phyloP scores from a whole-genome alignment of 2,888 invertebrate species.

The Drosophila mercatorum region DNA sequence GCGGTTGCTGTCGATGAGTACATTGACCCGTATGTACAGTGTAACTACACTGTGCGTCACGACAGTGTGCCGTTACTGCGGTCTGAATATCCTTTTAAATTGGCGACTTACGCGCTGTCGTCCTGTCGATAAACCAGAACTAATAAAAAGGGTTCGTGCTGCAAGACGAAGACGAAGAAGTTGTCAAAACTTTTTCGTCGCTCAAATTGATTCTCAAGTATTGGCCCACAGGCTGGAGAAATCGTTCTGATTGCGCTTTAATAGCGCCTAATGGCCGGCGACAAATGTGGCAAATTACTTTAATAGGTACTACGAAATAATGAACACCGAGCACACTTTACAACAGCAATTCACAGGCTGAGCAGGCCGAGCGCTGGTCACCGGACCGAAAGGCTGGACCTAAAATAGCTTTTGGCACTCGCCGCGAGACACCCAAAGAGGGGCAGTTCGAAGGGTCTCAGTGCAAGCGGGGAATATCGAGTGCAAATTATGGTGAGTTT shows the following conservation, averaged over 20 bases:
- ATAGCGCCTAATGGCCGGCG: constrained; percentile 75
- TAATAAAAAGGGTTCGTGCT: constrained; percentile 67
- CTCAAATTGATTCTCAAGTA: constrained; percentile 66
- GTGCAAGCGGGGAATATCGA: constrained; percentile 3
- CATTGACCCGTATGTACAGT: constrained; percentile 51
- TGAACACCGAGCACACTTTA: constrained; percentile 60
- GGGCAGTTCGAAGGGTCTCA: background rate
- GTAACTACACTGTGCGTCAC: constrained; percentile 28
- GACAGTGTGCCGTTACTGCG: constrained; percentile 33
- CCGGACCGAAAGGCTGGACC: constrained; percentile 6
- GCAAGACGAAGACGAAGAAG: constrained; percentile 23
- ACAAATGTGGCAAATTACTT: constrained; percentile 79
- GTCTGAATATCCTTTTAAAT: constrained; percentile 51
- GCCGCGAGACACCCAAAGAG: background rate
- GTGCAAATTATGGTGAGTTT: constrained; percentile 36
- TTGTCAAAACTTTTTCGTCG: constrained; percentile 57
- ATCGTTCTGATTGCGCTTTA: constrained; percentile 72
- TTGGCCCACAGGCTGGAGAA: constrained; percentile 35
- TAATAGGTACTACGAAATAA: constrained; percentile 72
- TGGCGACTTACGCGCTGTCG: constrained; percentile 4
- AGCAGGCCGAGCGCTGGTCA: constrained; percentile 9
- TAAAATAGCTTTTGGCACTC: constrained; percentile 27
- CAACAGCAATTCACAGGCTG: constrained; percentile 23
- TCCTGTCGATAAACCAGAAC: constrained; percentile 51
- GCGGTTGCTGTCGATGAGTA: constrained; percentile 45